A percentile compares a stretch with the other conserved stretches of the same genome.
These are phyloP conservation scores for Synergus gifuensis DNA, from an alignment of 2,888 invertebrate species.

Conservation along the genomic window DNA sequence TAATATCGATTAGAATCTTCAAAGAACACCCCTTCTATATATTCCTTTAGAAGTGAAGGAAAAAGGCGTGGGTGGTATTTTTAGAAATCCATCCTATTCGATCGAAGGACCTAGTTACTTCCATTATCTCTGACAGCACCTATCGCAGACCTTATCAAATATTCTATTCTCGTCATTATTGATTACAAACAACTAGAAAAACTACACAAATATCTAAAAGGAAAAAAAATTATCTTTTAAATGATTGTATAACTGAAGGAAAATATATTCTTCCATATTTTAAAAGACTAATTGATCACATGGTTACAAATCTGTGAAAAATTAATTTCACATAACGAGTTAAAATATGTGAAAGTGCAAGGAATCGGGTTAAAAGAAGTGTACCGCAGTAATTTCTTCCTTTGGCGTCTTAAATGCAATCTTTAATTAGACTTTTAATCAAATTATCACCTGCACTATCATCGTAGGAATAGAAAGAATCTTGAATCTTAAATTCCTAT, in stretches of 20 bases:
- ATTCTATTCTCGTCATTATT: background rate
- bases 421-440: slow-evolving; percentile 50
- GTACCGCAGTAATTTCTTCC: slow-evolving; percentile 51
- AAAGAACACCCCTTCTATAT: background rate
- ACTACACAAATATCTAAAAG: background rate
- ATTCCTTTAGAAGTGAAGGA: background rate
- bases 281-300: background rate
- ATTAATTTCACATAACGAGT: slow-evolving; percentile 26
- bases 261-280: background rate
- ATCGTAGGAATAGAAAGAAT: slow-evolving; percentile 10
- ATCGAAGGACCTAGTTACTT: slow-evolving; percentile 51
- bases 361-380: slow-evolving; percentile 55
- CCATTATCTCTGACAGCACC: slow-evolving; percentile 47
- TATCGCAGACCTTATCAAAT: slow-evolving; percentile 24
- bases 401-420: slow-evolving; percentile 49
- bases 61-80: slow-evolving; percentile 49
- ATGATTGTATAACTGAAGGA: background rate
- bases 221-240: background rate
- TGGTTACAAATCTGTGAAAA: slow-evolving; percentile 42
- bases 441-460: slow-evolving; percentile 18
- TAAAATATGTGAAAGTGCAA: slow-evolving; percentile 51
- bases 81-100: slow-evolving; percentile 50
- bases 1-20: slow-evolving; percentile 33
- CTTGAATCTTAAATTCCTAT: background rate
- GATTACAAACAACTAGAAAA: background rate